These are phyloP conservation scores for Anagrus nilaparvatae DNA, from an alignment of 1,140 invertebrate genomes.

Conservation along the genomic window DNA sequence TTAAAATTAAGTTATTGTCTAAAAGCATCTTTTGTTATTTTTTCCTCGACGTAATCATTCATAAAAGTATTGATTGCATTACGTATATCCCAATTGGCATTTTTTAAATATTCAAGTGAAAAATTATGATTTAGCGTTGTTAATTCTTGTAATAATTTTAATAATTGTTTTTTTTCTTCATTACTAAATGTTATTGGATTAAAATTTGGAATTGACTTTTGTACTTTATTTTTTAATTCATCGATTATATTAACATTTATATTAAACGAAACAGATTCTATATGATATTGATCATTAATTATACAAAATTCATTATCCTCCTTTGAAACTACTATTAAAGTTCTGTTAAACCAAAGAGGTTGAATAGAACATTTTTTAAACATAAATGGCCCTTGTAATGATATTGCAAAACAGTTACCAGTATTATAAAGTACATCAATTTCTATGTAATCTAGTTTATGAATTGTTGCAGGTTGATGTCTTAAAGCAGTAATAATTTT, in stretches of 20 bases:
- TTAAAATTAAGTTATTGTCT: conserved; percentile 8
- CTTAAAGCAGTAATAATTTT: conserved; percentile 31
- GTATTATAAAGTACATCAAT: conserved; percentile 30
- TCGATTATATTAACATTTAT: conserved; percentile 14
- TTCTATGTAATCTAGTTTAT: conserved; percentile 30
- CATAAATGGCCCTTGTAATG: conserved; percentile 33
- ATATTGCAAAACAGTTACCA: conserved; percentile 23
- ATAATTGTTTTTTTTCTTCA: conserved; percentile 32
- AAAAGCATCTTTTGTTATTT: conserved; percentile 34
- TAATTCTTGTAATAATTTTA: conserved; percentile 30
- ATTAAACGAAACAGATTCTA: conserved; percentile 25
- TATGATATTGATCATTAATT: conserved; percentile 36
- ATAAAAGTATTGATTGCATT: conserved; percentile 32
- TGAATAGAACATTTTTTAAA: conserved; percentile 25
- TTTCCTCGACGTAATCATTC: conserved; percentile 32
- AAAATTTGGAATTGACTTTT: conserved; percentile 23
- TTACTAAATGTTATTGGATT: conserved; percentile 28
- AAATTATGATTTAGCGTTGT: conserved; percentile 33
- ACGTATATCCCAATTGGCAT: conserved; percentile 33
- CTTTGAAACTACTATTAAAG: conserved; percentile 31
- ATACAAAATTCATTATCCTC: conserved; percentile 39
- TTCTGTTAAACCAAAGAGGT: conserved; percentile 32
- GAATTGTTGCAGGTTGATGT: conserved; percentile 30
- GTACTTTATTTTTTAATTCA: conserved; percentile 12
- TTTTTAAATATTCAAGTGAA: conserved; percentile 28